Conservation (phyloP, 2,797 vertebrate species). For the Rhabdophis nuchalis region DNA sequence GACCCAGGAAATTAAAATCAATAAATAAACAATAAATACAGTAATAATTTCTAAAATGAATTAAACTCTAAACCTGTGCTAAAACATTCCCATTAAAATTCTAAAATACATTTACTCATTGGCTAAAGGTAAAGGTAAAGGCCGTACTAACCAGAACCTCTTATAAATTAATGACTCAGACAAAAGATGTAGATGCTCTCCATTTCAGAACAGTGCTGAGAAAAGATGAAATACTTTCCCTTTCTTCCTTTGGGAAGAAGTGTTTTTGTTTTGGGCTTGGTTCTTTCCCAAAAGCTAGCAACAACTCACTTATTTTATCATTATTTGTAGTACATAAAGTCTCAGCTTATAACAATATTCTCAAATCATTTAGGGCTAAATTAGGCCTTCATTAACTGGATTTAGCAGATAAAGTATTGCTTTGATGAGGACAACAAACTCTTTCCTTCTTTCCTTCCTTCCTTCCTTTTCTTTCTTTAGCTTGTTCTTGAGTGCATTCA, state of each 20-base stretch:
- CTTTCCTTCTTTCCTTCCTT: neutral
- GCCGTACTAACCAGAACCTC: neutral
- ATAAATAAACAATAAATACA: too few species aligned
- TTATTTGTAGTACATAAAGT: neutral
- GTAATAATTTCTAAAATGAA: too few species aligned
- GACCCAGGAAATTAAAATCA: too few species aligned
- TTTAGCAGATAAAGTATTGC: neutral
- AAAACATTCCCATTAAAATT: too few species aligned
- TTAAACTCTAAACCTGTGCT: too few species aligned
- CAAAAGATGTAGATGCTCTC: neutral
- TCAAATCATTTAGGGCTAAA: neutral
- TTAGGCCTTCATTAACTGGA: neutral
- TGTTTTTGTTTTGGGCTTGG: neutral
- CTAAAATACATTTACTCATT: too few species aligned
- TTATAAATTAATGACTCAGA: neutral
- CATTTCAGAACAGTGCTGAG: neutral
- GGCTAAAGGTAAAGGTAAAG: neutral
- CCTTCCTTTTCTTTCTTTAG: neutral
- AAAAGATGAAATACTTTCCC: neutral
- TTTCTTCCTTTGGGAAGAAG: neutral
- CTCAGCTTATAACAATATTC: neutral
- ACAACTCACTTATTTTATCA: neutral
- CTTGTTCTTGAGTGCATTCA: neutral
- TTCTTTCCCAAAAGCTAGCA: neutral
- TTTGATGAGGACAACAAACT: neutral